Base-by-base conservation (phyloP, 2,888 invertebrate species). In the Sinodicranocentrus sp. region DNA sequence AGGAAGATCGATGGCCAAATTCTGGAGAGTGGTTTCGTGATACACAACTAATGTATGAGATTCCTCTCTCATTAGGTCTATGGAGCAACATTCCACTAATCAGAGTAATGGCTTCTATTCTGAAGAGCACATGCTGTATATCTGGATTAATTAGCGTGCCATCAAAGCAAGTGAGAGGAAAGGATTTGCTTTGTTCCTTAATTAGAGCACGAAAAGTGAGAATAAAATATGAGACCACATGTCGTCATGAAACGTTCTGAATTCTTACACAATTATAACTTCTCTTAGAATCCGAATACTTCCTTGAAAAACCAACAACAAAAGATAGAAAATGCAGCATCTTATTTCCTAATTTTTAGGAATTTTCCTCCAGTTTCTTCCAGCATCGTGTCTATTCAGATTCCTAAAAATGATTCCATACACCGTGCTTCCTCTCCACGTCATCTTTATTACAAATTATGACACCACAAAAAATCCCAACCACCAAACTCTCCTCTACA, bases 171-270 rank as follows among this genome's bases (percentile, higher is more conserved):
- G 19, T 48, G 21, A 19, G 52, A 52, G 21, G n/a, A n/a, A 33
- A 33, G 33, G 10, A 6, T 23, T n/a, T 28, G 2, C 15, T 65
- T 71, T 79, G 79, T 79, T 79, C 48, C 71, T 63, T 79, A 79
- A 79, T 79, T 79, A 79, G 79, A 79, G 63, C 79, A 79, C 63
- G 71, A 79, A 79, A 79, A 71, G 61, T 52, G 71, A 71, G 79
- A 71, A 71, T 79, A 63, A 79, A 71, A 79, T 79, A 79, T 79
- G 79, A 61, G 79, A 79, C 79, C 79, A 71, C 79, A 79, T 79
- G 79, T 70, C 54, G 63, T 63, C 71, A n/a, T 26, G 17, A 70
- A 59, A 44, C 59, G 70, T 70, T 57, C 78, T 48, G 33, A 70
- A 78, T 33, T 68, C 67, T 28, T 17, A 3, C 1, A 52, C n/a